These are phyloP conservation scores for Nerophis ophidion DNA, from an alignment of 2,113 vertebrate species.

Conservation along the genomic window DNA sequence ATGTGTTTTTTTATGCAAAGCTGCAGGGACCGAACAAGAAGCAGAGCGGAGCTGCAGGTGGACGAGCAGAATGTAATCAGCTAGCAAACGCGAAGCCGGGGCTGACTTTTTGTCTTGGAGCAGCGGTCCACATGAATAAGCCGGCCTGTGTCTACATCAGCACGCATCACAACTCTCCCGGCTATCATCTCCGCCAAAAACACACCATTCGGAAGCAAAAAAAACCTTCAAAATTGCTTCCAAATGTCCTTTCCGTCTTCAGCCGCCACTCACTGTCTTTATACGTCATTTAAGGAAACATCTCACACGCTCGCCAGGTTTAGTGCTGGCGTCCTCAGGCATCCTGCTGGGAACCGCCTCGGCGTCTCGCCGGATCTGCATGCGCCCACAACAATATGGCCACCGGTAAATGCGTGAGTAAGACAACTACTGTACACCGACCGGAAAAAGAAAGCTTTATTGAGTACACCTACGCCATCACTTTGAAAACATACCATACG, in stretches of 20 bases:
- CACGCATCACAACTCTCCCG: constrained; percentile 50
- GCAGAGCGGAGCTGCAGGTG: constrained; percentile 35
- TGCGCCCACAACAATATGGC: constrained; percentile 15
- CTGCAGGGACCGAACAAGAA: constrained; percentile 30
- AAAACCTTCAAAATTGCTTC: constrained; percentile 31
- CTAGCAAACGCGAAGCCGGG: constrained; percentile 23
- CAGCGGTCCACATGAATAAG: constrained; percentile 60
- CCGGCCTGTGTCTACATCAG: constrained; percentile 54
- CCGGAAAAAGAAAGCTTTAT: background rate
- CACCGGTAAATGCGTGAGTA: constrained; percentile 51
- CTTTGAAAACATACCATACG: background rate
- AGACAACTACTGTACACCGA: background rate
- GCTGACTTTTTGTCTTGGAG: constrained; percentile 50
- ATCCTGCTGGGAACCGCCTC: constrained; percentile 21
- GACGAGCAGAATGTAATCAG: constrained; percentile 51
- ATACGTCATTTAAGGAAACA: constrained; percentile 24
- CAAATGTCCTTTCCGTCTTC: constrained; percentile 27
- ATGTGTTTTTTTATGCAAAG: constrained; percentile 55
- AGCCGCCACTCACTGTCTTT: constrained; percentile 20
- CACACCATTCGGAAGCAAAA: constrained; percentile 34
- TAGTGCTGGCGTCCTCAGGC: constrained; percentile 17
- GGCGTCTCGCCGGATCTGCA: constrained; percentile 21
- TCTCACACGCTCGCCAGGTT: constrained; percentile 21
- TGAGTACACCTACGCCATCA: background rate
- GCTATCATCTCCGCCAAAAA: constrained; percentile 39